Conservation (phyloP, 2,113 vertebrate species). For the Eurypyga helias region DNA sequence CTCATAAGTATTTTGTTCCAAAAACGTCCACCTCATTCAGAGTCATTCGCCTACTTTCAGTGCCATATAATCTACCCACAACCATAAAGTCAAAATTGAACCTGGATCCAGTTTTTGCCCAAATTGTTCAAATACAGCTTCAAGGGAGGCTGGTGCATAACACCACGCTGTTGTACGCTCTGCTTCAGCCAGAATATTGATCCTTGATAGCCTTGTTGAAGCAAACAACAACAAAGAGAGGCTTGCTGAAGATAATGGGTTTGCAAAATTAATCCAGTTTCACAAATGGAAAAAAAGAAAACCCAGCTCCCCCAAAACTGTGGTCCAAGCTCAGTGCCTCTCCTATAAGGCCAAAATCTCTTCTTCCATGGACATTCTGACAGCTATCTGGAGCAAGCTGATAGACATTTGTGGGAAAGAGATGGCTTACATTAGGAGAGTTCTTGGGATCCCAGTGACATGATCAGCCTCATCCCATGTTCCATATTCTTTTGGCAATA, state of each 20-base stretch:
- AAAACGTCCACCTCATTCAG: background rate
- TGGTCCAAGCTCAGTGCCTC: background rate
- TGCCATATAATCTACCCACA: background rate
- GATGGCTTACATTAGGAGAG: rapidly evolving
- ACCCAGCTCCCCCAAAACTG: background rate
- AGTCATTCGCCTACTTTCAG: background rate
- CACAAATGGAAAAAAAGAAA: background rate
- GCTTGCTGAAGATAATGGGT: background rate
- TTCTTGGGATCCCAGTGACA: background rate
- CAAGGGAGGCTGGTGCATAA: background rate
- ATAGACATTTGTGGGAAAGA: background rate
- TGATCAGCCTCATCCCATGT: background rate
- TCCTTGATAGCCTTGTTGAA: background rate
- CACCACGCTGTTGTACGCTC: background rate
- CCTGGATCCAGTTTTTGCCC: background rate
- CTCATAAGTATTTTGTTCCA: background rate
- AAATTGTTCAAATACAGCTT: background rate
- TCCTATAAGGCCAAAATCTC: background rate
- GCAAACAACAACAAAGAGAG: background rate
- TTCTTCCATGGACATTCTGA: background rate
- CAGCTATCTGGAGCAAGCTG: background rate
- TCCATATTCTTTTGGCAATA: background rate
- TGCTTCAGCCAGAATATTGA: background rate
- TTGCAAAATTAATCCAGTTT: background rate
- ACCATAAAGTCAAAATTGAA: background rate